Evolutionary conservation across 2,888 invertebrate species (phyloP).

Genomic region (Tachina grossa): DNA sequence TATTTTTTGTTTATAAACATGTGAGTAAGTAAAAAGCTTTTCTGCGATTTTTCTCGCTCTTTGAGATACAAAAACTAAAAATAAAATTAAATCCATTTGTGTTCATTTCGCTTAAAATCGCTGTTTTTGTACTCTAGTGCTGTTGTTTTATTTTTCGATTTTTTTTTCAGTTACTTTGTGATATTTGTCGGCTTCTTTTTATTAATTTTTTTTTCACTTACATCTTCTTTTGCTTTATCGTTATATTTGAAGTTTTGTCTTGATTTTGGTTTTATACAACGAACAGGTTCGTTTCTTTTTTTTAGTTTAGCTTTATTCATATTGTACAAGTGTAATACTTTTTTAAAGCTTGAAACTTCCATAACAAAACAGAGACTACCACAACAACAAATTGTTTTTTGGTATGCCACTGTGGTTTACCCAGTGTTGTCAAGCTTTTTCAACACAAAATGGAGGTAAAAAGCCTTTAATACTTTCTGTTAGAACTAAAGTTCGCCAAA

Average conservation of each 20-base stretch:
- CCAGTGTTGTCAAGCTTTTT: constrained; percentile 13
- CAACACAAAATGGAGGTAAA: background rate
- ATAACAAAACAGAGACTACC: constrained; percentile 60
- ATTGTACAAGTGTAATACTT: constrained; percentile 30
- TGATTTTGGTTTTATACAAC: constrained; percentile 25
- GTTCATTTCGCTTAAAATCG: background rate
- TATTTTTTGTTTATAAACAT: constrained; percentile 30
- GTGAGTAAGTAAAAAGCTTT: constrained; percentile 27
- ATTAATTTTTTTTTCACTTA: constrained; percentile 38
- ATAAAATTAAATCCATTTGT: constrained; percentile 15
- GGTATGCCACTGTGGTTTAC: constrained; percentile 23
- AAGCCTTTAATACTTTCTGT: background rate
- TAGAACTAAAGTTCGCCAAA: too few species aligned
- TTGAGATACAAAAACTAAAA: constrained; percentile 5
- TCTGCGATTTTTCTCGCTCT: constrained; percentile 33
- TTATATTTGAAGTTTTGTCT: constrained; percentile 1
- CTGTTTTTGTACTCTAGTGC: constrained; percentile 55
- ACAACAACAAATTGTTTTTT: constrained; percentile 58
- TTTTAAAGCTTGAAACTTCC: constrained; percentile 54
- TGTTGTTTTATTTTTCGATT: constrained; percentile 16
- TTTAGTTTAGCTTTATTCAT: constrained; percentile 4
- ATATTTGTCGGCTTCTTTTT: constrained; percentile 56
- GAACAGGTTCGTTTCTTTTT: constrained; percentile 60
- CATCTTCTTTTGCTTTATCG: constrained; percentile 51
- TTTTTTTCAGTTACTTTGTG: constrained; percentile 29